Percentiles rank a stretch among this genome's conserved stretches.
Conservation (phyloP, 2,888 invertebrate species). For the Linyphia triangularis region DNA sequence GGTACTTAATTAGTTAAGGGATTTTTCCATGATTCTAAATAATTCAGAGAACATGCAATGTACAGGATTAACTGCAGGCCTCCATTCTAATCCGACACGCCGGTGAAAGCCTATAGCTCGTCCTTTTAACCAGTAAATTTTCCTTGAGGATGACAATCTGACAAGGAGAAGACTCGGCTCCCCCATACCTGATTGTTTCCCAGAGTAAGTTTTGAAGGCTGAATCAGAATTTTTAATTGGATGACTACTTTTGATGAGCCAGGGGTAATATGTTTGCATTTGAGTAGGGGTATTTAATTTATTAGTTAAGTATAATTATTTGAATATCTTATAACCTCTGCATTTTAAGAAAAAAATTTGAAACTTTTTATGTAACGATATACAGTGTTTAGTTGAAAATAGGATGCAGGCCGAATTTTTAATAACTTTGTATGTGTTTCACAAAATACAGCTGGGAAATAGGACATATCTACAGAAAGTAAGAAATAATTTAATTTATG, state of each 20-base stretch:
- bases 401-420: no score
- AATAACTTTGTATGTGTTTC: no score
- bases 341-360: no score
- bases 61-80: constrained; percentile 32
- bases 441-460: no score
- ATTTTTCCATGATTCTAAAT: constrained; percentile 62
- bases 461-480: no score
- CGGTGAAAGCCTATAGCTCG: neutral
- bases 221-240: constrained; percentile 47
- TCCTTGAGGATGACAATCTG: constrained; percentile 41
- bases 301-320: no score
- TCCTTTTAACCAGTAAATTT: constrained; percentile 52
- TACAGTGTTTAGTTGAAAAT: no score
- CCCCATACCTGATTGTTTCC: constrained; percentile 45
- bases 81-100: constrained; percentile 28
- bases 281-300: neutral
- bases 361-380: no score
- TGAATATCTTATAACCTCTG: no score
- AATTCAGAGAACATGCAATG: constrained; percentile 35
- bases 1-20: constrained; percentile 65
- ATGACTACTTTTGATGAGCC: constrained; percentile 29
- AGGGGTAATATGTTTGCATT: neutral
- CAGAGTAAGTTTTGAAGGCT: constrained; percentile 34
- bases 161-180: constrained; percentile 12
- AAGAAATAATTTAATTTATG: no score